Conservation (phyloP, 2,113 vertebrate species). For the Conger conger region DNA sequence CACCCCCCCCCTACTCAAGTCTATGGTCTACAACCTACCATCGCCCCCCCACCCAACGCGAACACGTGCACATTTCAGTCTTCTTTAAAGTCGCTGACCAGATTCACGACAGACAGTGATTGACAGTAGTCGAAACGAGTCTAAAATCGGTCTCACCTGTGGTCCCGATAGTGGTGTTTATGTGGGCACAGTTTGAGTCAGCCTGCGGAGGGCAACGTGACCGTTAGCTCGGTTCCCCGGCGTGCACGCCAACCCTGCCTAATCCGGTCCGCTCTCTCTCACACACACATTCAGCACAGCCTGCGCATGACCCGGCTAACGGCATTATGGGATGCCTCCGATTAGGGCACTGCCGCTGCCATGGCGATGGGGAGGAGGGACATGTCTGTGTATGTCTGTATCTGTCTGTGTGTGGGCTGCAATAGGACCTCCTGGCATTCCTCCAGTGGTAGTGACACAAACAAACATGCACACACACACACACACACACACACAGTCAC, state of each 20-base stretch:
- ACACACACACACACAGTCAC: too few relatives aligned
- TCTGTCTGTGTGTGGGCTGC: background rate
- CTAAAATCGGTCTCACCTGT: background rate
- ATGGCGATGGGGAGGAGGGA: background rate
- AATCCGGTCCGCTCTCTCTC: constrained; percentile 24
- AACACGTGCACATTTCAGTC: background rate
- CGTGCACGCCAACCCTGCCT: background rate
- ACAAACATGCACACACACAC: too few relatives aligned
- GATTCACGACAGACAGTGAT: background rate
- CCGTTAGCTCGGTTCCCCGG: background rate
- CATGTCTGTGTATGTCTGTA: background rate
- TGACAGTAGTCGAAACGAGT: background rate
- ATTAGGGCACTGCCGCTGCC: constrained; percentile 10
- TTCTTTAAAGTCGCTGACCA: background rate
- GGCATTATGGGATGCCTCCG: constrained; percentile 29
- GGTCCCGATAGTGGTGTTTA: background rate
- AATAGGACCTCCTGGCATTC: too few relatives aligned
- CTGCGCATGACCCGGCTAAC: constrained; percentile 24
- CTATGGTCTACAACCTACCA: background rate
- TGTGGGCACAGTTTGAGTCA: background rate
- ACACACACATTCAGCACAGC: constrained; percentile 16
- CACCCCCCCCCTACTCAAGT: background rate
- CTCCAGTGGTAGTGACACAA: too few relatives aligned
- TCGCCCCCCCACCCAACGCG: too few relatives aligned
- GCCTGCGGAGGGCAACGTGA: background rate